Conservation (phyloP, 2,888 invertebrate species). For the Nineta flava region DNA sequence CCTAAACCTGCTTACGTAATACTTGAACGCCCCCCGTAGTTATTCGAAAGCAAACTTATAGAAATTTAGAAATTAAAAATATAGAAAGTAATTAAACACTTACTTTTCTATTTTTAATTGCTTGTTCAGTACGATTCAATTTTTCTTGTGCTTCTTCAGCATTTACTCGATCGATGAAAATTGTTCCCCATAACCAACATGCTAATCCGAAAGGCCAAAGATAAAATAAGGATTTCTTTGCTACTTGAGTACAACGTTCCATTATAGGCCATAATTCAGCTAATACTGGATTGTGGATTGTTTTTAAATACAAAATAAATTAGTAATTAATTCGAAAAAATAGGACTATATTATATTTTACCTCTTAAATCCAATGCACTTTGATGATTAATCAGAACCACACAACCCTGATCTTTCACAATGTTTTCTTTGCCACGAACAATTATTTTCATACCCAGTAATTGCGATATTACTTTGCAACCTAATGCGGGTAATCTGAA, state of each 20-base stretch:
- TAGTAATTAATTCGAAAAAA: slow-evolving; percentile 7
- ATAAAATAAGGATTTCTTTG: slow-evolving; percentile 71
- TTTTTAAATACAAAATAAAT: slow-evolving; percentile 3
- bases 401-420: slow-evolving; percentile 53
- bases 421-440: slow-evolving; percentile 65
- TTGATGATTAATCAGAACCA: slow-evolving; percentile 80
- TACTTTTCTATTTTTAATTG: slow-evolving; percentile 48
- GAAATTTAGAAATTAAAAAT: too few relatives aligned
- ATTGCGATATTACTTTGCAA: slow-evolving; percentile 35
- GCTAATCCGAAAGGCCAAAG: slow-evolving; percentile 73
- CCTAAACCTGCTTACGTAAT: too few relatives aligned
- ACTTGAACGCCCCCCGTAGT: too few relatives aligned
- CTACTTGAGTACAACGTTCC: slow-evolving; percentile 63
- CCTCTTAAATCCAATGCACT: slow-evolving; percentile 72
- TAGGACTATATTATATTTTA: slow-evolving; percentile 24
- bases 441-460: slow-evolving; percentile 52
- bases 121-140: slow-evolving; percentile 53
- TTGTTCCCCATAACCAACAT: slow-evolving; percentile 75
- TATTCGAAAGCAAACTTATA: too few relatives aligned
- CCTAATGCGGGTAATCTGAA: slow-evolving; percentile 53
- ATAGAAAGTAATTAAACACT: slow-evolving; percentile 1
- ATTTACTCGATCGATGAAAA: slow-evolving; percentile 71
- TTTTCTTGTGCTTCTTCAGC: slow-evolving; percentile 52
- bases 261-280: slow-evolving; percentile 72
- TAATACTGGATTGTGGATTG: slow-evolving; percentile 37